Evolutionary conservation across 2,113 vertebrate species (phyloP), one percentile per base, ranked within the genome.

Genomic region (Okapia johnstoni): DNA sequence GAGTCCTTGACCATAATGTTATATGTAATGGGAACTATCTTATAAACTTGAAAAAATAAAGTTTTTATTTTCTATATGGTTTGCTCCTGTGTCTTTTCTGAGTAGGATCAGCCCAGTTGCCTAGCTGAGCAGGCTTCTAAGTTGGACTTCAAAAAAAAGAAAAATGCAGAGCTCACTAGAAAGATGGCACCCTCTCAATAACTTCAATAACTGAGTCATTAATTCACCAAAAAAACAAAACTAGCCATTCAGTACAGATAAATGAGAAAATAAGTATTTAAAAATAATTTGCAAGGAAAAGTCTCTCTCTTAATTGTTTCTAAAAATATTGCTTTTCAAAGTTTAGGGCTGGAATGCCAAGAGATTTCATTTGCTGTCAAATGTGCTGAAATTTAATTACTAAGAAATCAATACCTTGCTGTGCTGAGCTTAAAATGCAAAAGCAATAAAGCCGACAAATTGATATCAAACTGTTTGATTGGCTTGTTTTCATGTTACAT

Each of bases 31-130:
- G 98, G 98, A 98, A 98, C 98, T 98, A 97, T 99, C 98, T 98
- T 98, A 96, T 98, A 98, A 99, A 99, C 99, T 99, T 99, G 99
- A 98, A 98, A 98, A 96, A 98, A 98, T 98, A 99, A 99, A 99
- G 95, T 97, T 98, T 99, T 98, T 99, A 99, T 99, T 99, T 99
- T 99, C 99, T 99, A 86, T 98, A 98, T 90, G 92, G 70, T 52
- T 88, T 95, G 98, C 83, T 96, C 96, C 90, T 80, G 98, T 96
- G 93, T 98, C 50, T 97, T 98, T 96, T 98, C 94, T 98, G 79
- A 96, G 66, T 90, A 96, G 52, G 50, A 61, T 79, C 63, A 79
- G 43, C 50, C 66, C 66, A 50, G 25, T 46, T 89, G 54, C 55
- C 63, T 40, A 77, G 85, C 76, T n/a, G 0, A 80, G 30, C n/a